Percentiles rank a stretch among this genome's conserved stretches.
These are phyloP conservation scores for Parapristionchus giblindavisi DNA, from an alignment of 2,888 invertebrate species.

Conservation along the genomic window DNA sequence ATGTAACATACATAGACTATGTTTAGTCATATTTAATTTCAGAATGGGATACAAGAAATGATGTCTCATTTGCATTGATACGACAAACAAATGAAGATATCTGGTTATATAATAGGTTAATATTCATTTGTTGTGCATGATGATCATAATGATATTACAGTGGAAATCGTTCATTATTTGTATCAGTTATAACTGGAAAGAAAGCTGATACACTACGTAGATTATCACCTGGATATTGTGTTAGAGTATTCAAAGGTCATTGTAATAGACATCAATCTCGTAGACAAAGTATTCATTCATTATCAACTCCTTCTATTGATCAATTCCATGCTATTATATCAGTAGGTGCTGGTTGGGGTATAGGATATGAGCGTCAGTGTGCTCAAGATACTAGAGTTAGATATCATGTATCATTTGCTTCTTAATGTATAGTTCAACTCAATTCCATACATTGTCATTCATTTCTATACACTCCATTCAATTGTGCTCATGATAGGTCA, in stretches of 20 bases:
- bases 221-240: slow-evolving; percentile 67
- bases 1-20: too few species aligned
- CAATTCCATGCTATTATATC: slow-evolving; percentile 28
- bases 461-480: too few species aligned
- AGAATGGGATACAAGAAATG: slow-evolving; percentile 33
- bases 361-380: slow-evolving; percentile 26
- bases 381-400: neutral
- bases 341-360: slow-evolving; percentile 30
- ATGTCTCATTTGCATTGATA: slow-evolving; percentile 64
- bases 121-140: neutral
- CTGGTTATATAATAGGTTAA: slow-evolving; percentile 68
- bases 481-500: too few species aligned
- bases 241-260: slow-evolving; percentile 46
- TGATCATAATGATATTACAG: slow-evolving; percentile 46
- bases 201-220: slow-evolving; percentile 61
- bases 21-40: too few species aligned
- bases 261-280: neutral
- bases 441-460: too few species aligned
- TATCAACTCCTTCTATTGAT: neutral
- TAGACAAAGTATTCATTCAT: neutral
- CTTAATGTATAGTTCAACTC: neutral
- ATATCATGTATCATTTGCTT: slow-evolving; percentile 14
- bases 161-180: slow-evolving; percentile 65
- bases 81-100: slow-evolving; percentile 65
- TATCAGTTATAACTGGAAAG: slow-evolving; percentile 53